Evolutionary conservation across 53 echinoderm and acorn worm genomes (phyloP), one percentile per base, ranked within the genome.

Genomic region (Holothuria leucospilota): DNA sequence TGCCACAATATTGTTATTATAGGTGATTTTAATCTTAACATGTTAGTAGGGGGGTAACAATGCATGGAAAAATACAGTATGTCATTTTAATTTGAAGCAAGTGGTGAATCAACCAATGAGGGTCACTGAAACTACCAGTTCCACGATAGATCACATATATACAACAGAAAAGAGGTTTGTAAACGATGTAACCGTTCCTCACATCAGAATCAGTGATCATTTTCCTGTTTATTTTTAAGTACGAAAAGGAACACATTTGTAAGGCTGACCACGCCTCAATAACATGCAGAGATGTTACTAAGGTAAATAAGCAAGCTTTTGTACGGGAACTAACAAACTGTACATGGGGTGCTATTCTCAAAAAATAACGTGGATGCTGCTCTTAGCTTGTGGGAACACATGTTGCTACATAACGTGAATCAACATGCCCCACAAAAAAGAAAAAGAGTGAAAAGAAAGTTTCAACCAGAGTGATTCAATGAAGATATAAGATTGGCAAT

Each of bases 121-220:
- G 29, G 29, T 69, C 69, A 28, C 69, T 11, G 69, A 69, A 69
- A 29, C 69, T 69, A 69, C 34, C 13, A 29, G 20, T 30, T 28
- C 69, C 26, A 69, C 8, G 27, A 20, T 69, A 69, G 69, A 69
- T 69, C 69, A 69, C 69, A 69, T 69, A 69, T 69, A 69, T 69
- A 29, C 30, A 69, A 69, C 69, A 18, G 69, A 25, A 28, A 10
- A 69, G n/a, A 2, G 8, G 27, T 8, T 8, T 9, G 27, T 63
- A 14, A 24, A 4, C 8, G 64, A 63, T 63, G 64, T 63, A 9
- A 63, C 27, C 8, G 27, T 63, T n/a, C 23, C 11, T 27, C 23
- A 63, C n/a, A n/a, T n/a, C n/a, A n/a, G n/a, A n/a, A n/a, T n/a
- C n/a, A n/a, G n/a, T n/a, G n/a, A n/a, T n/a, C 27, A 63, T 63